Base-by-base conservation (phyloP, 2,797 vertebrate genomes). In the Orientallactaga sibirica region DNA sequence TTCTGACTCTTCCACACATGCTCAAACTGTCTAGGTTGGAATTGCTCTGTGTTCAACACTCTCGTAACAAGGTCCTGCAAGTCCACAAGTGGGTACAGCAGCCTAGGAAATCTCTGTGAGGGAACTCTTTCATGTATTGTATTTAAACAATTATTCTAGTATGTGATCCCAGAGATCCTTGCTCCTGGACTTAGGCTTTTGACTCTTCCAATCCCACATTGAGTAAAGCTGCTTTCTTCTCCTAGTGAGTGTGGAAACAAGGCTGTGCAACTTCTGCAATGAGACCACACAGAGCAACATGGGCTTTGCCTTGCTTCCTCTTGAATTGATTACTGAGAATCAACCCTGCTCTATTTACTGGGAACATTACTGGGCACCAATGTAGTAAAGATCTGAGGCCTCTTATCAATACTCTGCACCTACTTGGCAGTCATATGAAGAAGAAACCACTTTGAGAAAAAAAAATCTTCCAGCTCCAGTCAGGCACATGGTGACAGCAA, bases 131-230 rank as follows among this genome's bases (percentile, higher is more conserved):
- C 27, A 16, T 58, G 10, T 1, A 27, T 2, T 58, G 3, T 11
- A 29, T 83, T 86, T 66, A 22, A 64, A 66, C n/a, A 80, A 77
- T 18, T 61, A 33, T 66, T 37, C 67, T 37, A 61, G 15, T 9
- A 4, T 11, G 24, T 25, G 24, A 10, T 29, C 15, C 18, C 16
- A 37, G 4, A 4, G 19, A 33, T 4, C 16, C 27, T 86, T 11
- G 10, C 20, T 27, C 14, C 8, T 3, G 14, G 15, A 58, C 16
- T 61, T 41, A 55, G 9, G 7, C 15, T n/a, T 29, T 62, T 68
- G 58, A 9, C 1, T 11, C 2, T 61, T 74, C 7, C 9, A 10
- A 10, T 67, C 15, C 4, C 16, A 0, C 5, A 11, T 0, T 3
- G 74, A 70, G 25, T 0, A 67, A 12, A 55, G 9, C 7, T 77